Percentiles rank a stretch among this genome's conserved stretches.
These are phyloP conservation scores for Trichopoda pennipes DNA, from an alignment of 2,888 invertebrate species.

Conservation along the genomic window DNA sequence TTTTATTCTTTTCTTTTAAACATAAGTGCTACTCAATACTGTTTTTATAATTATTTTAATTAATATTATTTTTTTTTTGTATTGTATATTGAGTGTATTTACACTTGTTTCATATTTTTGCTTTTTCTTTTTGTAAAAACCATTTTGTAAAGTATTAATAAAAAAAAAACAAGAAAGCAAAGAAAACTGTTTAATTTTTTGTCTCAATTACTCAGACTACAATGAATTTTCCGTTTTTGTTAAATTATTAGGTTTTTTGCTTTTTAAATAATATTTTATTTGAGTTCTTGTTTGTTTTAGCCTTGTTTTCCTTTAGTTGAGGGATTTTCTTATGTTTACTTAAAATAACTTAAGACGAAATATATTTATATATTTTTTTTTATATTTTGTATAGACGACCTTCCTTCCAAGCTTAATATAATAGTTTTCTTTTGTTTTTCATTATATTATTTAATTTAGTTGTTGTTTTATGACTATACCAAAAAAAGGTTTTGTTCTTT, in stretches of 20 bases:
- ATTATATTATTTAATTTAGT: conserved; percentile 42
- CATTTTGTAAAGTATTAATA: conserved; percentile 65
- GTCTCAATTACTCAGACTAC: background rate
- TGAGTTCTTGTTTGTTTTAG: background rate
- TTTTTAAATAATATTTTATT: conserved; percentile 1
- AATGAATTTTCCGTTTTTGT: background rate
- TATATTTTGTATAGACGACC: conserved; percentile 32
- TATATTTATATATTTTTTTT: background rate
- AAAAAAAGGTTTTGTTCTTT: conserved; percentile 42
- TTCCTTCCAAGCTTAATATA: conserved; percentile 26
- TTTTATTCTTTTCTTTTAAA: conserved; percentile 24
- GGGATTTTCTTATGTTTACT: conserved; percentile 17
- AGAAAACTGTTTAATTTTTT: background rate
- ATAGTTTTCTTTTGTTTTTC: conserved; percentile 29
- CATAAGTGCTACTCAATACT: conserved; percentile 60
- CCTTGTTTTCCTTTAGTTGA: conserved; percentile 17
- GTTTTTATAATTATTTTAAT: conserved; percentile 51
- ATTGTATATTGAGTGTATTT: conserved; percentile 46
- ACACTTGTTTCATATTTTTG: conserved; percentile 22
- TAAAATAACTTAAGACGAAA: conserved; percentile 34
- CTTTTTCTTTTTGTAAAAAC: conserved; percentile 42
- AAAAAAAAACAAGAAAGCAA: conserved; percentile 54
- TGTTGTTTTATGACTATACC: conserved; percentile 49
- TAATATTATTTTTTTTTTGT: conserved; percentile 44
- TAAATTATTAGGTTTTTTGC: background rate